Conservation (phyloP, 1,140 invertebrate species). For the Neotoxoptera formosana region DNA sequence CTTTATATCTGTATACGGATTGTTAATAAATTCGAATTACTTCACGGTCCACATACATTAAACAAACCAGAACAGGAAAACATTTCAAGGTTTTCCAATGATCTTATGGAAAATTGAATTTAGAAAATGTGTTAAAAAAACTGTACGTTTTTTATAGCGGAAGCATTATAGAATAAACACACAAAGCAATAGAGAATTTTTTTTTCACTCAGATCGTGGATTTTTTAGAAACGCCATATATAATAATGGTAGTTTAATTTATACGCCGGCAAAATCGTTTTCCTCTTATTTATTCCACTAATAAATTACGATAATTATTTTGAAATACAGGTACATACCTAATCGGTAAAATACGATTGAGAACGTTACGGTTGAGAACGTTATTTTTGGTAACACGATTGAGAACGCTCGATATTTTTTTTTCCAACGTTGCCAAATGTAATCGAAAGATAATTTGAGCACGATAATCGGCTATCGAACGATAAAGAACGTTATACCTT, state of each 20-base stretch:
- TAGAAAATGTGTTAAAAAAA: conserved; percentile 1
- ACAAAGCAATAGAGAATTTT: not conserved
- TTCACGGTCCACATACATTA: conserved; percentile 18
- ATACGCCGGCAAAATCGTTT: not conserved
- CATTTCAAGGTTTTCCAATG: not conserved
- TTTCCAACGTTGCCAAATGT: no score
- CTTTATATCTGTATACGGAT: not conserved
- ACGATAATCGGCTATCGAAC: no score
- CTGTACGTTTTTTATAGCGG: not conserved
- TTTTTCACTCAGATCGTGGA: not conserved
- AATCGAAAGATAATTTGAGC: no score
- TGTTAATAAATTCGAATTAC: not conserved
- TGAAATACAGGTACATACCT: not conserved
- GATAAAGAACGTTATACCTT: no score
- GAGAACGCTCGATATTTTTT: no score
- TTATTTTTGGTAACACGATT: no score
- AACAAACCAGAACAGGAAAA: conserved; percentile 19
- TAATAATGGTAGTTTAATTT: not conserved
- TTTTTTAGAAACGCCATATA: not conserved
- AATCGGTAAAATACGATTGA: no score
- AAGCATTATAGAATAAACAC: not conserved
- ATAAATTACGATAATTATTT: no score
- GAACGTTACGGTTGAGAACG: no score
- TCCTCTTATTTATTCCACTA: not conserved
- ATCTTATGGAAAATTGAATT: not conserved